Evolutionary conservation across 64 coral and sea anemone species (phyloP), one percentile per base, ranked within the genome.

Genomic region (Pachyseris speciosa): DNA sequence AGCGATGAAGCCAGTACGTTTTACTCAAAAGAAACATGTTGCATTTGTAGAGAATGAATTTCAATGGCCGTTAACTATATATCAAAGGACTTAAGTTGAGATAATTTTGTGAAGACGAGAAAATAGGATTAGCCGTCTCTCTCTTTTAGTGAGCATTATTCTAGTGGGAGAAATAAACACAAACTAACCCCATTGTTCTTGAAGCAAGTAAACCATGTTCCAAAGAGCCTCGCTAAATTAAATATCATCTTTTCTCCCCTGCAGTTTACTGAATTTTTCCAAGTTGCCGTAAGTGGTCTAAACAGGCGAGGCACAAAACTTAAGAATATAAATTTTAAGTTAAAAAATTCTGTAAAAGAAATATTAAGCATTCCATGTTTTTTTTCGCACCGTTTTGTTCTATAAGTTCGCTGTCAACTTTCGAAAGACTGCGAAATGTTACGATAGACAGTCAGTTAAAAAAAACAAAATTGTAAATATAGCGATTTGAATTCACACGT

Each of bases 361-460:
- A 52, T 53, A 81, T 60, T 81, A 24, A 81, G 36, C n/a, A n/a
- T 81, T 61, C 77, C 53, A 16, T 36, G n/a, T n/a, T n/a, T n/a
- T 81, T 79, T 55, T 7, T 20, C 22, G 26, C 73, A n/a, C 40
- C 19, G 33, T 63, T 81, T 81, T 81, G 51, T 81, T 79, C 20
- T 81, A 15, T 63, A 26, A 0, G 27, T 5, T 41, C 19, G 33
- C 34, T 81, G 53, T 81, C 77, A 61, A 20, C 22, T 81, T 24
- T 25, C 19, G 15, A 25, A 60, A 30, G 9, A 38, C n/a, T n/a
- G n/a, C n/a, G 20, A 57, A 81, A 36, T 63, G 52, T 61, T 53
- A 81, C 0, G 0, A 71, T 3, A 8, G 4, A 33, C 26, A 37
- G 51, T 25, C 63, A n/a, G 37, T 61, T 38, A 81, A 39, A 20